Base-by-base conservation (phyloP, 2,888 invertebrate species). In the Pachydiplax longipennis region DNA sequence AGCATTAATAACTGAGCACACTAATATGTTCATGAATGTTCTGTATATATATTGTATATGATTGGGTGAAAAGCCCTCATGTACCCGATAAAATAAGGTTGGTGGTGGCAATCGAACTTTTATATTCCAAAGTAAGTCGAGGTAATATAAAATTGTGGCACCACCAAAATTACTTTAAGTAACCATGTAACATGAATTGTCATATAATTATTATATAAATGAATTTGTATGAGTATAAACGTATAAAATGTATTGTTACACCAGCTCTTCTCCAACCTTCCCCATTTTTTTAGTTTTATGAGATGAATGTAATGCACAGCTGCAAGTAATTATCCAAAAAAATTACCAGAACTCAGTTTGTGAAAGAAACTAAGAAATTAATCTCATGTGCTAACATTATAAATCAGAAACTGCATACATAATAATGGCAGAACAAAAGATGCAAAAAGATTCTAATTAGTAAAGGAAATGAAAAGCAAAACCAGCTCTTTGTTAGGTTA, bases 221-320 rank as follows among this genome's bases (percentile, higher is more conserved):
- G 58, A 37, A 37, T 87, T 87, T 87, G 61, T 87, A 87, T 61
- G 65, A 87, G 31, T 87, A 87, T 87, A 87, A 61, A 37, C 40
- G n/a, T 87, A 87, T 25, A 61, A 35, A 87, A 65, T 87, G 87
- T 87, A 58, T 87, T 87, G 87, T 87, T 87, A 61, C 37, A 87
- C 87, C 87, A 58, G n/a, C 87, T 87, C 87, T 61, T 87, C 58
- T 61, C 25, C 35, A 87, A 31, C 61, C 87, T 65, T 22, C 35
- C 61, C 87, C 61, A 87, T 87, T 65, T 87, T 53, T 87, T 87
- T 25, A 73, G 13, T 25, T 73, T 13, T 73, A 13, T 25, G 73
- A 73, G 73, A 73, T 73, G 31, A 25, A 13, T 73, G 73, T 73
- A 73, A 73, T 73, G 73, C 25, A 25, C 12, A 31, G 10, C 5